phyloP scores from a whole-genome alignment of 23 tunicate genomes.

The Aplidium turbinatum region DNA sequence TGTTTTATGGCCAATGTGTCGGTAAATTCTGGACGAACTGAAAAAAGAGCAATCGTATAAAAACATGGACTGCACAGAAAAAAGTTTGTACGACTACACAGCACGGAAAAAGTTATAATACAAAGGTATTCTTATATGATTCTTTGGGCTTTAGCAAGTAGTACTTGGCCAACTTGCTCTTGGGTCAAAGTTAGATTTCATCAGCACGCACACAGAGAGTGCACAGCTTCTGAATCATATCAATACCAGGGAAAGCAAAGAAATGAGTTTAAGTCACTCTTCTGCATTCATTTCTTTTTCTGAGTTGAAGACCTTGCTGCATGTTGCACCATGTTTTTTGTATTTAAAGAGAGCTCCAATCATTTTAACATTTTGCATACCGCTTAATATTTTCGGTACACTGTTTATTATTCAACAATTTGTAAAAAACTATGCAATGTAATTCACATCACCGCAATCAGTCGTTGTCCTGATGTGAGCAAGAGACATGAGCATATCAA shows the following conservation, averaged over 20 bases:
- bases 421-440: neutral
- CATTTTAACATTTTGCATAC: neutral
- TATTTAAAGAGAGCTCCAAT: neutral
- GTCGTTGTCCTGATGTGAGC: constrained; percentile 65
- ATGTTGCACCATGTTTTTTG: neutral
- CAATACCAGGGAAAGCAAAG: too few species aligned
- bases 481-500: constrained; percentile 73
- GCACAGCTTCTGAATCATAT: too few species aligned
- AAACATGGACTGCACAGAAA: neutral
- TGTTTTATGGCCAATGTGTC: constrained; percentile 83
- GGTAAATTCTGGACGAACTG: constrained; percentile 88
- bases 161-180: too few species aligned
- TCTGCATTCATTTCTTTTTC: too few species aligned
- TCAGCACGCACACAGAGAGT: too few species aligned
- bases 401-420: neutral
- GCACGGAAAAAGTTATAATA: too few species aligned
- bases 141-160: too few species aligned
- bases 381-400: neutral
- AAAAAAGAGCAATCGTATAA: neutral
- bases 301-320: too few species aligned
- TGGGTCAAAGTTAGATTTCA: too few species aligned
- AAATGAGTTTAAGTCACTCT: too few species aligned
- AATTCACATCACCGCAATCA: constrained; percentile 44
- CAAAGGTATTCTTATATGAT: too few species aligned
- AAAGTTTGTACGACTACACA: too few species aligned